Conservation (phyloP, 2,797 vertebrate genomes). For the Mallotus villosus region DNA sequence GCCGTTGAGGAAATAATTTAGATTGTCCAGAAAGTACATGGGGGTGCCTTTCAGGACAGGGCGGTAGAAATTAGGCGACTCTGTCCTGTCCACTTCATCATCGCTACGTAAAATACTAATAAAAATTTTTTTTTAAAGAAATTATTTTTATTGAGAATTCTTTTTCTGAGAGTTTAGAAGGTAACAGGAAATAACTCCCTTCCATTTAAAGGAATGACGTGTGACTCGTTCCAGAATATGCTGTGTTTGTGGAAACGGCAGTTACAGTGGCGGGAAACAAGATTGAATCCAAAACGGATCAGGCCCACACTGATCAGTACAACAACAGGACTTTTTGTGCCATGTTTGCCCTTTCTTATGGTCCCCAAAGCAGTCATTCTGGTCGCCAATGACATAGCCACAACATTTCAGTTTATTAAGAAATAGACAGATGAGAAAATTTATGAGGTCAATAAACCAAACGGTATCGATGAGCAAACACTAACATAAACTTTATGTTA, state of each 20-base stretch:
- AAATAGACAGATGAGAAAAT: slow-evolving; percentile 1
- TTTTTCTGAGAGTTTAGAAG: too few relatives aligned
- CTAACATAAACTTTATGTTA: neutral
- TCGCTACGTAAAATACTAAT: too few relatives aligned
- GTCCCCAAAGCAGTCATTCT: neutral
- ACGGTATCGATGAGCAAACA: neutral
- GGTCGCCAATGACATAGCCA: neutral
- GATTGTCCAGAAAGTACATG: too few relatives aligned
- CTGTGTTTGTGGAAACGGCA: neutral
- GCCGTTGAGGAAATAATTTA: too few relatives aligned
- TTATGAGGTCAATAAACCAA: slow-evolving; percentile 11
- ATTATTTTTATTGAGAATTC: too few relatives aligned
- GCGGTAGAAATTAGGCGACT: too few relatives aligned
- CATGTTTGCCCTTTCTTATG: neutral
- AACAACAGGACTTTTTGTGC: neutral
- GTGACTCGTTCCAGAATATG: neutral
- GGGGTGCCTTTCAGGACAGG: too few relatives aligned
- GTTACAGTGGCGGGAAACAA: neutral
- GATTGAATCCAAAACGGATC: neutral
- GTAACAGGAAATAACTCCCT: too few relatives aligned
- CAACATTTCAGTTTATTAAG: neutral
- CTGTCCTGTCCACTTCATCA: too few relatives aligned
- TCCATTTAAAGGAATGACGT: too few relatives aligned
- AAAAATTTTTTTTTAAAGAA: too few relatives aligned
- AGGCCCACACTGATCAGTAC: neutral